Conservation (phyloP, 2,113 vertebrate genomes). For the Aythya baeri region DNA sequence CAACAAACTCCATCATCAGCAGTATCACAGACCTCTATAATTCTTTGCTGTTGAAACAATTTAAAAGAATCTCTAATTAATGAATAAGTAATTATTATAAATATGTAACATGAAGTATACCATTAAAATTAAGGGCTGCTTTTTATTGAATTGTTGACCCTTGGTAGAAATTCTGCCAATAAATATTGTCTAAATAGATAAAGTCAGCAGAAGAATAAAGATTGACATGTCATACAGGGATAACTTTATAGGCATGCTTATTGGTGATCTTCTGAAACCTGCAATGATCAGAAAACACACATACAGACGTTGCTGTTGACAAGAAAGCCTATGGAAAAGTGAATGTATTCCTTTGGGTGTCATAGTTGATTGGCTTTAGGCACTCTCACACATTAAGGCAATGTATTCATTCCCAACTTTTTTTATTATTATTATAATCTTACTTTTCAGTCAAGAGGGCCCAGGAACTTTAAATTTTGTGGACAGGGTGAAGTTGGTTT, state of each 20-base stretch:
- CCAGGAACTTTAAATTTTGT: neutral
- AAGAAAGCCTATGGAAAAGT: neutral
- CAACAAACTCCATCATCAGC: neutral
- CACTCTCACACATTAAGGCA: neutral
- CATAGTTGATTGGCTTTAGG: neutral
- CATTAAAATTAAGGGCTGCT: neutral
- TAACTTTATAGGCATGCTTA: neutral
- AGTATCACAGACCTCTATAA: neutral
- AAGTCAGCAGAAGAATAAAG: neutral
- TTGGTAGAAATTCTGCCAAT: neutral
- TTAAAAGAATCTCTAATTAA: neutral
- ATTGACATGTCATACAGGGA: neutral
- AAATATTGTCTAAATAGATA: neutral
- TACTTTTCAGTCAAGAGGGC: neutral
- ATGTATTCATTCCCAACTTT: neutral
- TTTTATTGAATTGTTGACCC: neutral
- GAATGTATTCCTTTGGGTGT: neutral
- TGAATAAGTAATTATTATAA: neutral
- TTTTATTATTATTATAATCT: no score
- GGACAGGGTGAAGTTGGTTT: neutral
- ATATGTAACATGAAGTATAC: neutral
- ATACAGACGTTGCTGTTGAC: rapidly evolving
- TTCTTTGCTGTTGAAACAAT: neutral
- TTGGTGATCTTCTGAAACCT: neutral
- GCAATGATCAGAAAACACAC: neutral